Conservation (phyloP, 2,113 vertebrate genomes). For the Oncorhynchus clarkii region DNA sequence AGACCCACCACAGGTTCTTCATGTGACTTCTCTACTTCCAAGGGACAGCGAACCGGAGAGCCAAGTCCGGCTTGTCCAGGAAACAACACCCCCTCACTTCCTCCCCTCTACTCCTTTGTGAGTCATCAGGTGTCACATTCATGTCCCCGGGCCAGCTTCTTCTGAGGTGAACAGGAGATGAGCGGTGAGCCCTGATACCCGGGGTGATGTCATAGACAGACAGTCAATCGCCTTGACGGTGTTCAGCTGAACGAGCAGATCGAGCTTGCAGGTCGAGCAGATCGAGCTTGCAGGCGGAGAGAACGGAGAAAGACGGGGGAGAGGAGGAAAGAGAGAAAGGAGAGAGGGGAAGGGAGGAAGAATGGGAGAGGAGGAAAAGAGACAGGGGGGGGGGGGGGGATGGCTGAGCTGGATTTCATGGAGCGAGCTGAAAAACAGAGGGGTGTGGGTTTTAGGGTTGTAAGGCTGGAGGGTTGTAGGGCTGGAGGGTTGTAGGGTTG, state of each 20-base stretch:
- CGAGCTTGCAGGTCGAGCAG: neutral
- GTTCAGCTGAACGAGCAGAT: neutral
- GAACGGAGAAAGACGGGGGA: neutral
- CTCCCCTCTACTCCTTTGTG: neutral
- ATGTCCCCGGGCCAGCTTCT: neutral
- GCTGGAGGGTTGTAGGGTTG: neutral
- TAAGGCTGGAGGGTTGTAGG: too few species aligned
- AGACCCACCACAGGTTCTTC: neutral
- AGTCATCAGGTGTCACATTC: conserved; percentile 9
- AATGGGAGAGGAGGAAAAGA: neutral
- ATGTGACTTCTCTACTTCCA: neutral
- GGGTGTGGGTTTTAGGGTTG: conserved; percentile 6
- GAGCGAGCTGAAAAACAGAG: conserved; percentile 28
- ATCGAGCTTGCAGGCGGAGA: neutral
- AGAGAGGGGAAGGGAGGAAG: neutral
- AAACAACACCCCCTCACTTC: neutral
- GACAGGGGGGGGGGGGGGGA: conserved; percentile 3
- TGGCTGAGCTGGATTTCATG: conserved; percentile 1
- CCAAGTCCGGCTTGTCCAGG: neutral
- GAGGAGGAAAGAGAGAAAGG: neutral
- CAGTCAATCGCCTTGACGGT: conserved; percentile 1
- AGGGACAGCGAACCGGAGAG: neutral
- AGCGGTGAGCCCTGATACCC: neutral
- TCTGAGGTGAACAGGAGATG: neutral
- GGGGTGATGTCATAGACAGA: neutral